phyloP scores from a whole-genome alignment of 2,888 invertebrate species.

The Chesias legatella region DNA sequence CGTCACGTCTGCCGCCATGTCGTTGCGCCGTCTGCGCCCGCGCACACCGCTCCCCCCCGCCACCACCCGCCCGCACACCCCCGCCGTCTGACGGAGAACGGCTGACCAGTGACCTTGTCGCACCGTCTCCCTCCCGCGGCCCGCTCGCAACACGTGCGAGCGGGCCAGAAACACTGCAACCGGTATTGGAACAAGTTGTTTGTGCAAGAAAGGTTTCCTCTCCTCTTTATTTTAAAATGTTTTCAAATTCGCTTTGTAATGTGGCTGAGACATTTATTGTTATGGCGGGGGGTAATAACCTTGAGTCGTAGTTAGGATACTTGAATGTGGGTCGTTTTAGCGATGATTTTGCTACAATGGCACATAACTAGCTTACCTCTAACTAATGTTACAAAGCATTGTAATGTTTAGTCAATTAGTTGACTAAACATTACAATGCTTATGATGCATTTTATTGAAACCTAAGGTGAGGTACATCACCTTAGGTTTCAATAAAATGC shows the following conservation, averaged over 20 bases:
- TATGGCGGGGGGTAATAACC: conserved; percentile 65
- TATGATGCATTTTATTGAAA: too few relatives aligned
- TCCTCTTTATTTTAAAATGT: conserved; percentile 71
- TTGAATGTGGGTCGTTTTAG: conserved; percentile 43
- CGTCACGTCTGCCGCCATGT: conserved; percentile 68
- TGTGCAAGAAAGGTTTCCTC: conserved; percentile 71
- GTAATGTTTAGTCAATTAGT: neutral
- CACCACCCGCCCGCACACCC: too few relatives aligned
- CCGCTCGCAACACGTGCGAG: conserved; percentile 38
- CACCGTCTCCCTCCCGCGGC: conserved; percentile 52
- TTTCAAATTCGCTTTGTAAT: conserved; percentile 70
- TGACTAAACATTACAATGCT: too few relatives aligned
- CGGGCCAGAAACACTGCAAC: conserved; percentile 45
- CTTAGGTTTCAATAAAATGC: too few relatives aligned
- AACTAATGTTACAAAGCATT: conserved; percentile 4
- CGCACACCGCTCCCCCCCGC: conserved; percentile 57
- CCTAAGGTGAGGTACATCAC: too few relatives aligned
- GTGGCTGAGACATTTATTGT: conserved; percentile 54
- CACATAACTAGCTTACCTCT: neutral
- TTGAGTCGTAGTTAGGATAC: conserved; percentile 51
- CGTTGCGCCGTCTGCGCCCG: conserved; percentile 70
- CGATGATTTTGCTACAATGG: conserved; percentile 11
- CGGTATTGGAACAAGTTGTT: conserved; percentile 65
- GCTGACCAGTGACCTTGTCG: conserved; percentile 78
- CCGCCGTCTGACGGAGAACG: conserved; percentile 72